Evolutionary conservation across 2,888 invertebrate species (phyloP), one percentile per base, ranked within the genome.

Genomic region (Xylota segnis): DNA sequence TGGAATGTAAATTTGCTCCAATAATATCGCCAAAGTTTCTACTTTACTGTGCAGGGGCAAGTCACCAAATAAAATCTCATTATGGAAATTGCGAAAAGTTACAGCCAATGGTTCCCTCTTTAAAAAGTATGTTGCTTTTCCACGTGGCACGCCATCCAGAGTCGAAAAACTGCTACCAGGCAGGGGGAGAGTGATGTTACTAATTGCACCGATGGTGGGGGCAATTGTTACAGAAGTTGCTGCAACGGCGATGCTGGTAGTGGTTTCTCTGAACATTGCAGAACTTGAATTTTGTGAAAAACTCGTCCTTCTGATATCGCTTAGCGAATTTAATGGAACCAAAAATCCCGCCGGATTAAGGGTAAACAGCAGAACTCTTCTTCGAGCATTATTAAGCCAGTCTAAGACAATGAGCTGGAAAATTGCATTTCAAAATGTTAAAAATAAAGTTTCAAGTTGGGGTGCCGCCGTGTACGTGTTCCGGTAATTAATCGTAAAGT

Each of bases 1-100:
- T 0, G 97, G 96, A 9, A 95, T 94, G 76, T 96, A 95, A 32
- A 96, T 94, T 89, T 96, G 95, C 88, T 96, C 96, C 6, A 96
- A 94, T 88, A 96, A 92, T 43, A 95, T 93, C 32, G 94, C 94
- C 45, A 96, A 91, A 89, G 96, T 96, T 89, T 96, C 95, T 6
- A 96, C 93, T 32, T 96, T 95, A 89, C 95, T 95, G 77, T 91
- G 91, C 1, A 95, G 94, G 0, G 96, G 95, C 92, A 96, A 93
- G 90, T 97, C 97, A 0, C 97, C 97, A 66, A 95, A 94, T 59
- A 95, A 94, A 23, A 96, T 89, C 2, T 94, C 90, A 90, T 90
- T 90, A 83, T 90, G 88, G 63, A 91, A 91, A 88, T 92, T 93
- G 29, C 90, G 91, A 29, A 90, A 92, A 4, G 92, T 92, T 40